Percentiles rank a stretch among this genome's conserved stretches.
Conservation (phyloP, 2,797 vertebrate genomes). For the Euphonia xanthogaster region DNA sequence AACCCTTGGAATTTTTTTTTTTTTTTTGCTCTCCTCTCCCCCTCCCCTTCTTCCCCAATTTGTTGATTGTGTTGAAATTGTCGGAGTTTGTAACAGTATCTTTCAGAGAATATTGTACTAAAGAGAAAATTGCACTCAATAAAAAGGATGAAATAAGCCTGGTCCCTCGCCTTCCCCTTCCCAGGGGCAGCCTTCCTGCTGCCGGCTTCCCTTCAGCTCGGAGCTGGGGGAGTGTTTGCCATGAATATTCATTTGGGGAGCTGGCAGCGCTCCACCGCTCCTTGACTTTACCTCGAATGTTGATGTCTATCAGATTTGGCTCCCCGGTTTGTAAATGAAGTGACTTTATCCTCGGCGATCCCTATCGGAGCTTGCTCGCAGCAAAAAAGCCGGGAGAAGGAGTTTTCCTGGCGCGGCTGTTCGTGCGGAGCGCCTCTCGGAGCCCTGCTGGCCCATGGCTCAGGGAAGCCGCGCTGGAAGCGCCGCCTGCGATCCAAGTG, state of each 20-base stretch:
- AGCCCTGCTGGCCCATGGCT: not conserved
- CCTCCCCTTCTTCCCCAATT: conserved; percentile 37
- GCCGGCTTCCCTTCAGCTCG: not conserved
- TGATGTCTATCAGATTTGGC: conserved; percentile 5
- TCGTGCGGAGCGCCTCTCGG: fast-evolving
- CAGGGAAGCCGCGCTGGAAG: not conserved
- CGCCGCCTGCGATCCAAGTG: not conserved
- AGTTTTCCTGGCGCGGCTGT: not conserved
- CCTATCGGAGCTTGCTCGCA: not conserved
- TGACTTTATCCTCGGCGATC: not conserved
- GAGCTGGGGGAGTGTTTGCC: not conserved
- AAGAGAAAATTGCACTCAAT: conserved; percentile 82
- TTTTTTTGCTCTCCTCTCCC: not conserved
- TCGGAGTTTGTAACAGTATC: conserved; percentile 80
- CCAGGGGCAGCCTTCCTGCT: not conserved
- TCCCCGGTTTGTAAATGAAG: not conserved
- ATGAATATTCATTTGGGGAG: conserved; percentile 20
- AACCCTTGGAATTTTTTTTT: conserved; percentile 39
- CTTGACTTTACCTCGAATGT: not conserved
- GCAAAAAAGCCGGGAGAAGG: not conserved
- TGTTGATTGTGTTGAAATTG: conserved; percentile 79
- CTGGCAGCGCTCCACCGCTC: conserved; percentile 9
- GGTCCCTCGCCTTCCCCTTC: not conserved
- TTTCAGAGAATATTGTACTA: conserved; percentile 79
- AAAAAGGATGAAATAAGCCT: conserved; percentile 70